Conservation (phyloP, 2,888 invertebrate genomes). For the Andrena haemorrhoa region DNA sequence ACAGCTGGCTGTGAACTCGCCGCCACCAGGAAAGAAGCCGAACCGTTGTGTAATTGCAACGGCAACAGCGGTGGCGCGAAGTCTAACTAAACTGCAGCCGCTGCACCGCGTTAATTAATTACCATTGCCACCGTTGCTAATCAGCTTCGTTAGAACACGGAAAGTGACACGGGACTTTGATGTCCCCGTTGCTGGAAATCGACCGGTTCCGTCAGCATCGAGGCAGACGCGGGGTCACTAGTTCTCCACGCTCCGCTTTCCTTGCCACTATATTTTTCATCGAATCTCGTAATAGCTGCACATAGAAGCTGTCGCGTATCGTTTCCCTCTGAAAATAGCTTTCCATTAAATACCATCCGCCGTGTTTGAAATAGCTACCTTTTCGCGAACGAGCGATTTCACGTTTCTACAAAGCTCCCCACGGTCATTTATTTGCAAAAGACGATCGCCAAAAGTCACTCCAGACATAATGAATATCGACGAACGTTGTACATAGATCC, state of each 20-base stretch:
- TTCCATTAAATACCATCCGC: not conserved
- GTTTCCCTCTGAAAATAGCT: slow-evolving; percentile 25
- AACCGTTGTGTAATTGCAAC: slow-evolving; percentile 11
- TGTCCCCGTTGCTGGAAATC: slow-evolving; percentile 39
- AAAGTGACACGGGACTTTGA: slow-evolving; percentile 48
- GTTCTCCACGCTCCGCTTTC: slow-evolving; percentile 2
- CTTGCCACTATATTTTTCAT: slow-evolving; percentile 34
- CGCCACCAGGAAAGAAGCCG: not conserved
- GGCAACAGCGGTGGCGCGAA: slow-evolving; percentile 13
- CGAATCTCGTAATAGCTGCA: slow-evolving; percentile 48
- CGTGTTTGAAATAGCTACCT: not conserved
- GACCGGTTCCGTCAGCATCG: slow-evolving; percentile 18
- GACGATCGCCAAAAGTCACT: not conserved
- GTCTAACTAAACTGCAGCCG: slow-evolving; percentile 44
- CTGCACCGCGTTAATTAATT: slow-evolving; percentile 44
- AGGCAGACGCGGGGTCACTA: not conserved
- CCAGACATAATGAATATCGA: not conserved
- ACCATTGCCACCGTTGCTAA: slow-evolving; percentile 41
- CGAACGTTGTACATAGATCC: not conserved
- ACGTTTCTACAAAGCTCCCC: not conserved
- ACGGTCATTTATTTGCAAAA: not conserved
- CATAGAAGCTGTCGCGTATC: slow-evolving; percentile 29
- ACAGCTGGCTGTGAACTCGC: not conserved
- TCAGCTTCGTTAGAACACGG: slow-evolving; percentile 51
- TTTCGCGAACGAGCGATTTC: not conserved